phyloP scores from a whole-genome alignment of 2,113 vertebrate species.

The Garra rufa region DNA sequence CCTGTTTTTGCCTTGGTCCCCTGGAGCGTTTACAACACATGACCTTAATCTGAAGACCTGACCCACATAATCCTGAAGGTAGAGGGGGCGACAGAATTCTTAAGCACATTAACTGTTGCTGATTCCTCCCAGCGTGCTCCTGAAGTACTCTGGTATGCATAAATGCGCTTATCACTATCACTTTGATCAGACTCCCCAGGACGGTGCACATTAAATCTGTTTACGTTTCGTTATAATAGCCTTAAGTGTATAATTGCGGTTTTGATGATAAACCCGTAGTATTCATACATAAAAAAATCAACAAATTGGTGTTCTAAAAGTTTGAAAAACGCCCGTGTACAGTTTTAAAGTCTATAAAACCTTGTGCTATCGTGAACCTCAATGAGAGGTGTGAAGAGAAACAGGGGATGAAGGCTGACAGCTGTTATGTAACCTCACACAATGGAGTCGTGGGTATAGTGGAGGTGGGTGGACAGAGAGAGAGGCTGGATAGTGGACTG shows the following conservation, averaged over 20 bases:
- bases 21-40: conserved; percentile 43
- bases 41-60: conserved; percentile 45
- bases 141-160: neutral
- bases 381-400: conserved; percentile 41
- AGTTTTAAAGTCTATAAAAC: neutral
- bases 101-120: conserved; percentile 40
- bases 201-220: neutral
- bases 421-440: conserved; percentile 53
- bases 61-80: conserved; percentile 35
- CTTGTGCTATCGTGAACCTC: neutral
- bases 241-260: neutral
- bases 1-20: conserved; percentile 1
- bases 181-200: conserved; percentile 8
- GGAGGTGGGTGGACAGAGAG: conserved; percentile 43
- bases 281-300: neutral
- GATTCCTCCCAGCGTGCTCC: conserved; percentile 18
- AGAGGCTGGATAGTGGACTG: conserved; percentile 25
- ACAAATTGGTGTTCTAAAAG: neutral
- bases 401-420: conserved; percentile 34
- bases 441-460: conserved; percentile 42
- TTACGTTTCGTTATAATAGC: conserved; percentile 5
- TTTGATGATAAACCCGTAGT: neutral
- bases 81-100: conserved; percentile 6
- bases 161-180: conserved; percentile 24
- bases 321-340: neutral